Evolutionary conservation across 2,113 vertebrate genomes (phyloP), one percentile per base, ranked within the genome.

Genomic region (Columbina picui): DNA sequence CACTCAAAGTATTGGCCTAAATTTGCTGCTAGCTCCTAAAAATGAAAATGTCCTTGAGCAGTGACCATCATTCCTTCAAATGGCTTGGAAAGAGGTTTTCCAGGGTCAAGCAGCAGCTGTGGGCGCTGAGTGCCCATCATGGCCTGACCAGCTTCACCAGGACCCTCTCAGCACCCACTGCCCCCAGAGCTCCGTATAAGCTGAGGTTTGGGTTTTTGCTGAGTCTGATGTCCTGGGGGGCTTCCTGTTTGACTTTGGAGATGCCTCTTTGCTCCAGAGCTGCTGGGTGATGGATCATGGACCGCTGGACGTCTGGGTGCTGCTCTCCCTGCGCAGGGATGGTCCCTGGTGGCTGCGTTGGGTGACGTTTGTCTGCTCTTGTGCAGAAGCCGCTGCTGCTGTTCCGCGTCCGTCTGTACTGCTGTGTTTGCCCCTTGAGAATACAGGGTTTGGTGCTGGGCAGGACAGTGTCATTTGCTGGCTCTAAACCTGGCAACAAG

Each of bases 281-380:
- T 69, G 60, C 49, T 9, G 13, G 20, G 1, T 16, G 20, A 14
- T 41, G 0, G 3, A 27, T 43, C 0, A 14, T 41, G 0, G 3
- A 27, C 38, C 0, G 0, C 13, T 6, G 30, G 25, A 22, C 16
- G 43, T 17, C 43, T 9, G 43, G 43, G 17, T 45, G 43, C 43
- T 18, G n/a, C 14, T 78, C 7, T 39, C 23, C 34, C 34, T 12
- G 21, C 17, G 32, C 61, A 68, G 76, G 70, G 82, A 43, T 2
- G 2, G 20, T 30, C 29, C 43, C 17, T 39, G 41, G 41, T 7
- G 43, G 43, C 43, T 19, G 43, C 43, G 43, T 16, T 19, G 43
- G 43, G 43, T 18, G 43, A n/a, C n/a, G 43, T 41, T 9, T 59
- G n/a, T 41, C 36, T 45, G 73, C 27, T 2, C 7, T 10, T 26